Percentiles rank a stretch among this genome's conserved stretches.
Conservation (phyloP, 2,888 invertebrate species). For the Tinea pellionella region DNA sequence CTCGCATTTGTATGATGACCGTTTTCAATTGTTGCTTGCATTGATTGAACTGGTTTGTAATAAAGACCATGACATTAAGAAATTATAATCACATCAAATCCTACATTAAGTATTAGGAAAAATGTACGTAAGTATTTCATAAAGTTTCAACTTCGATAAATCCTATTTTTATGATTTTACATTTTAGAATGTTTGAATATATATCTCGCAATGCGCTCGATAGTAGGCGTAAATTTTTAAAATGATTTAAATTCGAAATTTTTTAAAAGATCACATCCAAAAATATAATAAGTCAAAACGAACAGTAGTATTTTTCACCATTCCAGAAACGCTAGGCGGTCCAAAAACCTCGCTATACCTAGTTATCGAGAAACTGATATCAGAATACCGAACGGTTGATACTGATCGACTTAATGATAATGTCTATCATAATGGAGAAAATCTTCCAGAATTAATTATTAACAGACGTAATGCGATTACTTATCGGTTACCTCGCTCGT, state of each 20-base stretch:
- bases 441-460: slow-evolving; percentile 57
- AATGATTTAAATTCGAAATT: too few species aligned
- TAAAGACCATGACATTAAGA: neutral
- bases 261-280: too few species aligned
- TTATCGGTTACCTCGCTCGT: slow-evolving; percentile 31
- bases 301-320: slow-evolving; percentile 7
- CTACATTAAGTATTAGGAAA: neutral
- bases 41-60: neutral
- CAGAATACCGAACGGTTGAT: slow-evolving; percentile 20
- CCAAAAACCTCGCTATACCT: slow-evolving; percentile 1
- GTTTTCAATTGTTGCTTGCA: neutral
- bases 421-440: slow-evolving; percentile 48
- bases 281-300: neutral
- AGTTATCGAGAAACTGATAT: slow-evolving; percentile 7
- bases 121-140: neutral
- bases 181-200: too few species aligned
- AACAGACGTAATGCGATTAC: slow-evolving; percentile 53
- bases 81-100: neutral
- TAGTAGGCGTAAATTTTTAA: too few species aligned
- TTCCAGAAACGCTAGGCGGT: slow-evolving; percentile 4
- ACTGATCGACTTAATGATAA: slow-evolving; percentile 44
- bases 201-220: too few species aligned
- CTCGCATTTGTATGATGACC: neutral
- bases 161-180: too few species aligned
- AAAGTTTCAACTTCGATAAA: too few species aligned